Percentiles rank a stretch among this genome's conserved stretches.
Conservation (phyloP, 2,888 invertebrate genomes). For the Rhabditoides inermis region DNA sequence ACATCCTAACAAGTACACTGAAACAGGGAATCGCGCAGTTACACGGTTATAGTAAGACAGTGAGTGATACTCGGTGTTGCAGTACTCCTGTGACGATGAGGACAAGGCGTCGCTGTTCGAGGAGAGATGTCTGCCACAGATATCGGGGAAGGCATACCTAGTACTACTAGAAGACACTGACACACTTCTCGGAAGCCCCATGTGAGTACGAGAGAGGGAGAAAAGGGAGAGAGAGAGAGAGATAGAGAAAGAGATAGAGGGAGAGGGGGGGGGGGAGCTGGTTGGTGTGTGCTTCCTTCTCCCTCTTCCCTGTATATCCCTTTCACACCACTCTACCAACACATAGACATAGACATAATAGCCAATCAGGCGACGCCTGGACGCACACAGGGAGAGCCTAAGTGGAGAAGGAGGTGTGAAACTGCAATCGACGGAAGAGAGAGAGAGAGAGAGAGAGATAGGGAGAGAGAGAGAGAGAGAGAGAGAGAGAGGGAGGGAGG, state of each 20-base stretch:
- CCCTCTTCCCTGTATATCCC: background rate
- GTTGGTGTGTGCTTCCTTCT: constrained; percentile 1
- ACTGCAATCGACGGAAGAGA: too few relatives aligned
- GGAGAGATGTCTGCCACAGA: constrained; percentile 18
- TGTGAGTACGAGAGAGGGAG: too few relatives aligned
- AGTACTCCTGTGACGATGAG: constrained; percentile 47
- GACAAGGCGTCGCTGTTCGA: constrained; percentile 42
- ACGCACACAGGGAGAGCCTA: too few relatives aligned
- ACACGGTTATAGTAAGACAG: background rate
- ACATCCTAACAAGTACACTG: background rate
- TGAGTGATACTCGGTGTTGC: constrained; percentile 1
- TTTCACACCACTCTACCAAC: background rate
- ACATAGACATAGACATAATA: too few relatives aligned
- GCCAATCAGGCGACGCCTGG: too few relatives aligned
- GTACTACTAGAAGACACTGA: constrained; percentile 25
- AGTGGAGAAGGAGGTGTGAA: background rate
- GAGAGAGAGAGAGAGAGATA: background rate
- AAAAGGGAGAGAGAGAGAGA: too few relatives aligned
- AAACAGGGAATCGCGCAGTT: background rate
- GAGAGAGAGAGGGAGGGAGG: background rate
- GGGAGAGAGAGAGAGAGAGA: background rate
- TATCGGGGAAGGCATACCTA: constrained; percentile 24
- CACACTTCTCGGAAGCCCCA: constrained; percentile 9
- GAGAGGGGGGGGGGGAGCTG: too few relatives aligned
- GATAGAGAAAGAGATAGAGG: too few relatives aligned